Percentiles rank a stretch among this genome's conserved stretches.
These are phyloP conservation scores for Hylaea fasciaria DNA, from an alignment of 2,888 invertebrate species.

Conservation along the genomic window DNA sequence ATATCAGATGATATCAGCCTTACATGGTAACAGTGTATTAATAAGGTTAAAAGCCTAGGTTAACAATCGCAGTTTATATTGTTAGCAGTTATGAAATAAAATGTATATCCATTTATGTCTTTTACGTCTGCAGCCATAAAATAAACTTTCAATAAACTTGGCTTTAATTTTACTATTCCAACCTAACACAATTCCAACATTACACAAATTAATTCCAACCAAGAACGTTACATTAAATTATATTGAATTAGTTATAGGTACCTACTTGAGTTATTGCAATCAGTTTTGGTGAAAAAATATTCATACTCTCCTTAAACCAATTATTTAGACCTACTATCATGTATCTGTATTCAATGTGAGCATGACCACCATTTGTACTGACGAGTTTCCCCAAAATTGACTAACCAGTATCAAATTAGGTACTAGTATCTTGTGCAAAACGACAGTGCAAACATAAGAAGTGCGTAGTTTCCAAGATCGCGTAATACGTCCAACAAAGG, in stretches of 20 bases:
- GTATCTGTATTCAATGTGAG: too few species aligned
- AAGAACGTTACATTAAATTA: slow-evolving; percentile 6
- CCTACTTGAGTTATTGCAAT: too few species aligned
- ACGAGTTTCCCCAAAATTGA: background rate
- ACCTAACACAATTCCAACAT: too few species aligned
- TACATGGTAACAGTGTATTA: too few species aligned
- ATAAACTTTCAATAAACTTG: slow-evolving; percentile 49
- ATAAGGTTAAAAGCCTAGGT: too few species aligned
- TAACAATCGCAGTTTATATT: slow-evolving; percentile 42
- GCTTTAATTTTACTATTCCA: slow-evolving; percentile 33
- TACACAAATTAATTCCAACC: slow-evolving; percentile 14
- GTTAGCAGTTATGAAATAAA: slow-evolving; percentile 42
- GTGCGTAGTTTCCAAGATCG: slow-evolving; percentile 24
- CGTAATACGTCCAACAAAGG: slow-evolving; percentile 51
- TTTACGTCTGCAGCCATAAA: slow-evolving; percentile 44
- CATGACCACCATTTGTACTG: too few species aligned
- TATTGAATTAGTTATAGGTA: too few species aligned
- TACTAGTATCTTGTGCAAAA: slow-evolving; percentile 8
- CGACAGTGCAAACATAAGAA: slow-evolving; percentile 23
- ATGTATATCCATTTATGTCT: slow-evolving; percentile 32
- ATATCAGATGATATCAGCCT: too few species aligned
- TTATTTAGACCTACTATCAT: too few species aligned
- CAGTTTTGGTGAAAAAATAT: too few species aligned
- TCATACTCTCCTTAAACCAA: too few species aligned
- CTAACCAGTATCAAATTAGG: background rate